Evolutionary conservation across 1,140 invertebrate species (phyloP).

Genomic region (Tetramorium simillimum): DNA sequence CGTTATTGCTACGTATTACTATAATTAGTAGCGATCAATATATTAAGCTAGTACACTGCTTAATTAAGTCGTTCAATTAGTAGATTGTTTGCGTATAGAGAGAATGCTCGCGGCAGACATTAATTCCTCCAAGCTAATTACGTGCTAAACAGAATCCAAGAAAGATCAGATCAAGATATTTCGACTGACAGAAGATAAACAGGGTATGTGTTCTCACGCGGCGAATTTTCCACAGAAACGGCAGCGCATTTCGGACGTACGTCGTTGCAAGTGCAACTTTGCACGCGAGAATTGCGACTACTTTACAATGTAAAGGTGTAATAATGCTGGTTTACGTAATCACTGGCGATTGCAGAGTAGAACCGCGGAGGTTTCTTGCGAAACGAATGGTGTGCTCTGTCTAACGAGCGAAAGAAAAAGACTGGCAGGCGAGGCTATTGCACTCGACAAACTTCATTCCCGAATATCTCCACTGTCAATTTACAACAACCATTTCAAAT

Average conservation of each 20-base stretch:
- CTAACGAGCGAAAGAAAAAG: conserved; percentile 40
- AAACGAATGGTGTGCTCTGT: conserved; percentile 27
- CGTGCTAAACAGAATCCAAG: conserved; percentile 26
- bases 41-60: conserved; percentile 15
- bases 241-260: neutral
- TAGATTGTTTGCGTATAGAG: conserved; percentile 35
- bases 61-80: conserved; percentile 56
- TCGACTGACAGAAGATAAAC: neutral
- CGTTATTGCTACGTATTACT: neutral
- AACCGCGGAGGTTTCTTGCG: conserved; percentile 38
- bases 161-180: neutral
- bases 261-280: conserved; percentile 23
- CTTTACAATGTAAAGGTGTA: conserved; percentile 55
- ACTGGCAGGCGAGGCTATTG: neutral
- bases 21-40: conserved; percentile 48
- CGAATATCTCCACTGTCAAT: conserved; percentile 8
- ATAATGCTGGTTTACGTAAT: conserved; percentile 49
- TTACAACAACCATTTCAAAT: neutral
- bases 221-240: conserved; percentile 21
- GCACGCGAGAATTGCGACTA: conserved; percentile 25
- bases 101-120: neutral
- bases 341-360: conserved; percentile 15
- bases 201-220: neutral
- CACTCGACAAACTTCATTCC: conserved; percentile 2
- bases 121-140: conserved; percentile 38